Percentiles rank a stretch among this genome's conserved stretches.
phyloP scores from a whole-genome alignment of 2,113 vertebrate genomes.

The Zosterops pallidus region DNA sequence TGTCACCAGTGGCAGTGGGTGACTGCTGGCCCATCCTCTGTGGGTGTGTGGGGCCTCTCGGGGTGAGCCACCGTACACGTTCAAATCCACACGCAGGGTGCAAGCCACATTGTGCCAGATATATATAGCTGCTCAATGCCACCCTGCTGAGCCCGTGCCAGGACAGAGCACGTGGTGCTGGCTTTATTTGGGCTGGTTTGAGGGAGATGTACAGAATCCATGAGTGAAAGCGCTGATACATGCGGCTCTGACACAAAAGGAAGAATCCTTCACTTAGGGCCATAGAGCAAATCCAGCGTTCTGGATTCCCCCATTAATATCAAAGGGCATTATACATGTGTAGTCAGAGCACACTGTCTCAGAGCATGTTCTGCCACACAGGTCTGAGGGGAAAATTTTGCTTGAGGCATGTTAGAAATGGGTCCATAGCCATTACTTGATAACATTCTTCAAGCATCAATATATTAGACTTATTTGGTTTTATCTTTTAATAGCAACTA shows the following conservation, averaged over 20 bases:
- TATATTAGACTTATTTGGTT: not conserved
- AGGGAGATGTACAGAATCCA: constrained; percentile 59
- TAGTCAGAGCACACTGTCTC: not conserved
- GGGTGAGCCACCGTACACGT: not conserved
- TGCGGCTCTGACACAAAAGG: constrained; percentile 40
- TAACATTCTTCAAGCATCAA: not conserved
- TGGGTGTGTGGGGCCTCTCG: not conserved
- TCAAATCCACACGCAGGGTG: not conserved
- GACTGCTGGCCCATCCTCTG: not conserved
- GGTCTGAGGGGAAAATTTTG: not conserved
- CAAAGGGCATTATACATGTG: not conserved
- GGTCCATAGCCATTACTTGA: not conserved
- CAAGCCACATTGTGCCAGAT: constrained; percentile 57
- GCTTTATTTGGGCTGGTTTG: constrained; percentile 62
- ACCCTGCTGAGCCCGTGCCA: constrained; percentile 63
- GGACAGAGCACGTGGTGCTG: constrained; percentile 15
- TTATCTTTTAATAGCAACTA: not conserved
- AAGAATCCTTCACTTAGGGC: constrained; percentile 49
- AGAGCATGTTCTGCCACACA: not conserved
- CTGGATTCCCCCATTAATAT: not conserved
- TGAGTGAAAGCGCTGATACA: constrained; percentile 45
- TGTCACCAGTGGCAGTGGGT: not conserved
- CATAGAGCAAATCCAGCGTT: constrained; percentile 1
- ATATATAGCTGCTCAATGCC: constrained; percentile 65
- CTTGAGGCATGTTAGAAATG: not conserved